Evolutionary conservation across 2,113 vertebrate genomes (phyloP).

Genomic region (Erpornis zantholeuca): DNA sequence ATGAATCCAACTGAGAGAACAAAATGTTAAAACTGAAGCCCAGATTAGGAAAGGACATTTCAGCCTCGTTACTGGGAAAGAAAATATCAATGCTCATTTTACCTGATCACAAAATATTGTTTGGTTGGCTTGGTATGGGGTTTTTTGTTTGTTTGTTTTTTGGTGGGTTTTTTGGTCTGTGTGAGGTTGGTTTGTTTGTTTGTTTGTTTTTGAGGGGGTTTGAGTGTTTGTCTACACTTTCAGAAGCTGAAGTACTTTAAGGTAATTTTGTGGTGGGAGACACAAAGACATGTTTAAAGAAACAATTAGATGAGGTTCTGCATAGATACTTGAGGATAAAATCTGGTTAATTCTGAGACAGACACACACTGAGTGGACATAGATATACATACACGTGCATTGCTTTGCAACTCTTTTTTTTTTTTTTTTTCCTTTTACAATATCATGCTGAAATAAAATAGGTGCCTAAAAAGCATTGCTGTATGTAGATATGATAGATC

Average conservation of each 20-base stretch:
- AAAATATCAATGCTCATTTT: not conserved
- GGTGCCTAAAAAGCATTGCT: not conserved
- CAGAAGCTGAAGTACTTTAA: not conserved
- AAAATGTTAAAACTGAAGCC: not conserved
- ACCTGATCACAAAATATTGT: not conserved
- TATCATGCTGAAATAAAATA: not conserved
- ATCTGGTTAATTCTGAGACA: not conserved
- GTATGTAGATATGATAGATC: not conserved
- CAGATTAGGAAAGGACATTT: not conserved
- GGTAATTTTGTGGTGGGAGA: not conserved
- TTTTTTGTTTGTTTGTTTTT: not conserved
- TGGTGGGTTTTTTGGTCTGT: not conserved
- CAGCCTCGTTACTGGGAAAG: not conserved
- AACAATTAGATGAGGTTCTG: not conserved
- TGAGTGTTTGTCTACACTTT: not conserved
- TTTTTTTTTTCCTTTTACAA: not conserved
- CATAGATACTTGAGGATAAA: not conserved
- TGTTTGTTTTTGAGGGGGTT: not conserved
- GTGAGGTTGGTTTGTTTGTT: no score
- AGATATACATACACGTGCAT: no score
- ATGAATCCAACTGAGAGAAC: not conserved
- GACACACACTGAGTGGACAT: fast-evolving
- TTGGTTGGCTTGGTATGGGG: not conserved
- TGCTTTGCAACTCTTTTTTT: not conserved
- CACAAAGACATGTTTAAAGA: not conserved